Evolutionary conservation across 2,113 vertebrate species (phyloP).

Genomic region (Catagonus wagneri): DNA sequence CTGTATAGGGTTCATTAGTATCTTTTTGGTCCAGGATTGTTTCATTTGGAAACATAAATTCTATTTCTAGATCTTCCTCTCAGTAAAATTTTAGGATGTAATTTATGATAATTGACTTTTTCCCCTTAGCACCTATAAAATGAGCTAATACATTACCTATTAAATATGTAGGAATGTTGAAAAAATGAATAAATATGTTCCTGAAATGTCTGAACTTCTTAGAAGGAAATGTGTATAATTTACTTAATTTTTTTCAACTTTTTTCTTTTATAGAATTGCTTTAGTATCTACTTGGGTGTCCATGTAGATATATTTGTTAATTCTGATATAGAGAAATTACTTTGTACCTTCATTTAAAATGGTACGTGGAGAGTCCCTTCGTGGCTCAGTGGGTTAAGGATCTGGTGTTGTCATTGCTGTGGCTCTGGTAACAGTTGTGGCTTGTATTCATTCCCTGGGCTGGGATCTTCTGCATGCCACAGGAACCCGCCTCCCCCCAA

Average conservation of each 20-base stretch:
- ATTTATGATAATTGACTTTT: slow-evolving; percentile 21
- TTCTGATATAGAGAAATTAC: slow-evolving; percentile 37
- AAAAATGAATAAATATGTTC: slow-evolving; percentile 41
- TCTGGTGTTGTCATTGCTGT: too few species aligned
- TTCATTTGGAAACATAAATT: neutral
- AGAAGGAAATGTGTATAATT: slow-evolving; percentile 27
- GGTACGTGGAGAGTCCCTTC: neutral
- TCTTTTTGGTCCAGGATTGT: neutral
- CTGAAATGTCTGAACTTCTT: slow-evolving; percentile 58
- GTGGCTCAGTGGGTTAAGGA: too few species aligned
- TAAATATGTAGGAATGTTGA: slow-evolving; percentile 50
- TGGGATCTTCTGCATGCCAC: too few species aligned
- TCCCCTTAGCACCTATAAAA: neutral
- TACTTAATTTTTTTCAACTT: neutral
- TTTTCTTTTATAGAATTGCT: slow-evolving; percentile 57
- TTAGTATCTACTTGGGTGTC: slow-evolving; percentile 7
- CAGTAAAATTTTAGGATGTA: slow-evolving; percentile 10
- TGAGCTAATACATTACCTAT: neutral
- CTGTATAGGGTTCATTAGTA: neutral
- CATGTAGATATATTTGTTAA: slow-evolving; percentile 36
- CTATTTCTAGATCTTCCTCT: neutral
- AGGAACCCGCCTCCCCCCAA: too few species aligned
- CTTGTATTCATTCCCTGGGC: too few species aligned
- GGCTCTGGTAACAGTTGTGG: too few species aligned
- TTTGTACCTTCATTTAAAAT: slow-evolving; percentile 9